phyloP scores from a whole-genome alignment of 2,113 vertebrate species.

The Galemys pyrenaicus region DNA sequence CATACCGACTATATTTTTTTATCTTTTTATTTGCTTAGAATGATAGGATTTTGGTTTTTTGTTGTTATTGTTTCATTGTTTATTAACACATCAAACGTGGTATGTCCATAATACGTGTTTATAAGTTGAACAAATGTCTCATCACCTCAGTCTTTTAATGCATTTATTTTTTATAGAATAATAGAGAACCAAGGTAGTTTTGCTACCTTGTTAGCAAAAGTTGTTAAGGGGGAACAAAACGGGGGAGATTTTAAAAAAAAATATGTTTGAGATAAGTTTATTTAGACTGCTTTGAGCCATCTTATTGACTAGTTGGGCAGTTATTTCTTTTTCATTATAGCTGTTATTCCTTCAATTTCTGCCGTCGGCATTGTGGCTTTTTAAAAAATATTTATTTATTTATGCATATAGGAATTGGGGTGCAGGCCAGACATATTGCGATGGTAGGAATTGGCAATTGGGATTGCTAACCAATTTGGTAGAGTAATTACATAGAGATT shows the following conservation, averaged over 20 bases:
- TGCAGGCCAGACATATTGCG: no score
- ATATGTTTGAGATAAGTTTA: slow-evolving; percentile 23
- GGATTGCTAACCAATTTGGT: background rate
- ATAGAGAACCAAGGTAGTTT: background rate
- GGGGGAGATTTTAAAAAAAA: background rate
- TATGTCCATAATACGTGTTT: background rate
- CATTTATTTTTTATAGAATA: background rate
- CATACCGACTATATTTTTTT: background rate
- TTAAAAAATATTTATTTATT: no score
- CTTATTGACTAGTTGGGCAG: background rate
- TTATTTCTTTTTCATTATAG: background rate
- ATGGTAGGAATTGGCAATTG: background rate
- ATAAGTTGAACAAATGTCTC: background rate
- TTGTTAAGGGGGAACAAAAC: background rate
- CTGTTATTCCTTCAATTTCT: background rate
- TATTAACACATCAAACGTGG: background rate
- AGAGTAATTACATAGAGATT: background rate
- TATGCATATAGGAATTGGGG: no score
- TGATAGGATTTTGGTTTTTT: background rate
- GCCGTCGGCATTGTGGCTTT: background rate
- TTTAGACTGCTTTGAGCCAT: background rate
- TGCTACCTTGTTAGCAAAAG: background rate
- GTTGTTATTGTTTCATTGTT: background rate
- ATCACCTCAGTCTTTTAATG: background rate
- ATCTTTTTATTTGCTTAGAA: background rate